Conservation (phyloP, 2,888 invertebrate species). For the Sericinus montela region DNA sequence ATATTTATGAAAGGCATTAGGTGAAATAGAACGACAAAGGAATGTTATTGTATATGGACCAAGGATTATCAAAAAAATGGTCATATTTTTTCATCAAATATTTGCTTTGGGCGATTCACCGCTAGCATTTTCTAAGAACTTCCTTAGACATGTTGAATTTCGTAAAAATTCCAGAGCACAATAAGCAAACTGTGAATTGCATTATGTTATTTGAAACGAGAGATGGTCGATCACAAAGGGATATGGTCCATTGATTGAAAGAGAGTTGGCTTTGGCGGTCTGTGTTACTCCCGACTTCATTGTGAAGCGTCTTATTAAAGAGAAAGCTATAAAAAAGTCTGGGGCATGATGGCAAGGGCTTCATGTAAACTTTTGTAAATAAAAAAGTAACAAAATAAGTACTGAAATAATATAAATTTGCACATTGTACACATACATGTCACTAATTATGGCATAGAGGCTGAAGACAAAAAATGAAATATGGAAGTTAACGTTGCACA, state of each 20-base stretch:
- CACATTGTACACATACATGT: slow-evolving; percentile 15
- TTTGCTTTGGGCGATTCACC: not conserved
- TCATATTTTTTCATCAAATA: not conserved
- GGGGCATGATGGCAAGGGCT: too few relatives aligned
- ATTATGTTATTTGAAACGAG: slow-evolving; percentile 14
- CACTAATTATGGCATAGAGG: slow-evolving; percentile 16
- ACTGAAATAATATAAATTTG: slow-evolving; percentile 9
- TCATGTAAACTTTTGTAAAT: not conserved
- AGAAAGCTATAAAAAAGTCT: slow-evolving; percentile 5
- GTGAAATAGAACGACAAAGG: not conserved
- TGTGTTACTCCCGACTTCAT: not conserved
- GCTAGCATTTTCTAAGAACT: slow-evolving; percentile 7
- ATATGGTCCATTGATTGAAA: not conserved
- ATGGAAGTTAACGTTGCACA: slow-evolving; percentile 14
- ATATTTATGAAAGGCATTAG: too few relatives aligned
- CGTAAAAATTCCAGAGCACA: slow-evolving; percentile 6
- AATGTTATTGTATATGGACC: slow-evolving; percentile 6
- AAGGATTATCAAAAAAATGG: too few relatives aligned
- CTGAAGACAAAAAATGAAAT: slow-evolving; percentile 13
- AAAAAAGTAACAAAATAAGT: not conserved
- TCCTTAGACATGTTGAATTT: slow-evolving; percentile 1
- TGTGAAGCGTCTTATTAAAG: slow-evolving; percentile 1
- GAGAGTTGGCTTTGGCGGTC: slow-evolving; percentile 2
- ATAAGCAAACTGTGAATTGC: slow-evolving; percentile 7
- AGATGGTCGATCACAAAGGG: slow-evolving; percentile 11